phyloP scores from a whole-genome alignment of 2,888 invertebrate genomes.

The Machimus rusticus region DNA sequence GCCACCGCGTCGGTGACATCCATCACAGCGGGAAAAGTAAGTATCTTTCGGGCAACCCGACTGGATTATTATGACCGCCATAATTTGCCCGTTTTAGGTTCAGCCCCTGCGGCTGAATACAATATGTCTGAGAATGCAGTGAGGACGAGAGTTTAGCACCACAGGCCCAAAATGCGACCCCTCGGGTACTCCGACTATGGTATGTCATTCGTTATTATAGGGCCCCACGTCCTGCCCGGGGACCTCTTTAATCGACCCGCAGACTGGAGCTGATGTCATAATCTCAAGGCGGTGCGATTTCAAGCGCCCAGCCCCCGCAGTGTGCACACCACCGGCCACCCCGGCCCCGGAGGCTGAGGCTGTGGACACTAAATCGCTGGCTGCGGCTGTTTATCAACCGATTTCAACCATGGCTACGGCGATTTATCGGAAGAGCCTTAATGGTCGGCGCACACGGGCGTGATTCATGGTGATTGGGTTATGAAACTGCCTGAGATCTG shows the following conservation, averaged over 20 bases:
- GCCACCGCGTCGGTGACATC: background rate
- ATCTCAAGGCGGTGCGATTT: background rate
- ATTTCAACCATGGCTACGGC: slow-evolving; percentile 10
- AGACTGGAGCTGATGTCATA: background rate
- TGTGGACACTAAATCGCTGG: background rate
- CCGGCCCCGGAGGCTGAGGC: background rate
- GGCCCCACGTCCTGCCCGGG: background rate
- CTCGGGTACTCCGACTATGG: background rate
- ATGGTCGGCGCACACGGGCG: slow-evolving; percentile 21
- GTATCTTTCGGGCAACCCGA: background rate
- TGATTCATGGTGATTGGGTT: slow-evolving; percentile 41
- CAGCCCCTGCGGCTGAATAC: background rate
- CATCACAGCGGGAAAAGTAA: slow-evolving; percentile 6
- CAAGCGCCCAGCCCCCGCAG: background rate
- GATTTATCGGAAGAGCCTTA: slow-evolving; percentile 38
- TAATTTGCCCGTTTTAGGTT: background rate
- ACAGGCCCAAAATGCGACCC: background rate
- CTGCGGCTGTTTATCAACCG: slow-evolving; percentile 26
- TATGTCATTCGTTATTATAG: slow-evolving; percentile 13
- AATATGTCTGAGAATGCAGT: background rate
- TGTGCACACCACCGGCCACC: background rate
- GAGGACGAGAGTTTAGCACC: background rate
- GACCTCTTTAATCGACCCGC: background rate
- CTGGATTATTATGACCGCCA: slow-evolving; percentile 18
- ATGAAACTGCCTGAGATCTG: slow-evolving; percentile 33